Evolutionary conservation across 2,797 vertebrate species (phyloP), one percentile per base, ranked within the genome.

Genomic region (Meda fulgida): DNA sequence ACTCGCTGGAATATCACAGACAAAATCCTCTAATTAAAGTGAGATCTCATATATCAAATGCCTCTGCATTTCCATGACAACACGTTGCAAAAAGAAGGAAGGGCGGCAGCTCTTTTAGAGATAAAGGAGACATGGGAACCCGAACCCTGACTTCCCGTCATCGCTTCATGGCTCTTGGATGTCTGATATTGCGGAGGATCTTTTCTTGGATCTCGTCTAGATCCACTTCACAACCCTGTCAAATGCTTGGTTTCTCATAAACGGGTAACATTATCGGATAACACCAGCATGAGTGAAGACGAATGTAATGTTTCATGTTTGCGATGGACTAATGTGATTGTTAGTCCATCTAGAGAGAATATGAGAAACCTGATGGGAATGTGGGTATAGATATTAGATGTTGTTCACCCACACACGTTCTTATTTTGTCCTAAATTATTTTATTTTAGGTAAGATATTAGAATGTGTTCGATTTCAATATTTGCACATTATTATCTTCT

Each of bases 11-110:
- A 43, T 58, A 43, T 71, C n/a, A 71, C 34, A 29, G 34, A 58
- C 36, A 26, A 81, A 71, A 19, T 3, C 13, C 66, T 55, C 31
- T 71, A 23, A 71, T 58, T 71, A 58, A 71, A 71, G 66, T 8
- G 18, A 71, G 48, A 71, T 43, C 36, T 29, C 10, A 40, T 48
- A 1, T 67, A 67, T n/a, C 19, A 18, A 31, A 29, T 66, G 78
- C 26, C 31, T 48, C 34, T 81, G 6, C 51, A 81, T 81, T 81
- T 81, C 80, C 51, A 81, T 71, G 36, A 26, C 51, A 71, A 81
- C 80, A 21, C 18, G 1, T 40, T 40, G 67, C 9, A 21, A 70
- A 80, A 36, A 58, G 31, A 58, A 18, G 4, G 31, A 77, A 77
- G 51, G 13, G 31, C 13, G 34, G 13, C 29, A 21, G 29, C 34